Conservation (phyloP, 2,113 vertebrate genomes). For the Ochotona curzoniae region DNA sequence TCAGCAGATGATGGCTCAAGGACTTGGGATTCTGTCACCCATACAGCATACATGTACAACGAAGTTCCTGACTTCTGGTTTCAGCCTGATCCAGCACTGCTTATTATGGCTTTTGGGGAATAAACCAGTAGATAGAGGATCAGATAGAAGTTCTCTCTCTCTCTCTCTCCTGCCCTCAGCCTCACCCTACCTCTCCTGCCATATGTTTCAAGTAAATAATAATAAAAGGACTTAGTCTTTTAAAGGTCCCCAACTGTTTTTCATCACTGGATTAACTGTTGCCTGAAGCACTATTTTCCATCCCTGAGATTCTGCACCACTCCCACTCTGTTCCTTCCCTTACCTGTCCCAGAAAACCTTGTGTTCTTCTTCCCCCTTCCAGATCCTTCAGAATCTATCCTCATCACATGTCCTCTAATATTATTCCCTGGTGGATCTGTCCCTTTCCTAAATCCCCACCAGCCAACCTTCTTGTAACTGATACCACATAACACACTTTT, state of each 20-base stretch:
- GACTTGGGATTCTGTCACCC: too few relatives aligned
- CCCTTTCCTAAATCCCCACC: background rate
- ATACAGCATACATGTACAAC: too few relatives aligned
- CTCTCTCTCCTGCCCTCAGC: too few relatives aligned
- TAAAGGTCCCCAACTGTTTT: slow-evolving; percentile 27
- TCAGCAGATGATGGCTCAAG: too few relatives aligned
- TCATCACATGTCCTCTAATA: slow-evolving; percentile 44
- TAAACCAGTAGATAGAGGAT: too few relatives aligned
- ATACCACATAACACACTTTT: background rate
- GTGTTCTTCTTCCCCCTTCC: slow-evolving; percentile 34
- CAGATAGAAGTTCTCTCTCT: too few relatives aligned
- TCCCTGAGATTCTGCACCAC: background rate
- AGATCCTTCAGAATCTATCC: background rate
- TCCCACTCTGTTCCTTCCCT: background rate
- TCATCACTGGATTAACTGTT: background rate
- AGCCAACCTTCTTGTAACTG: background rate
- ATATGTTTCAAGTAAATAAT: too few relatives aligned
- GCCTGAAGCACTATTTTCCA: slow-evolving; percentile 37
- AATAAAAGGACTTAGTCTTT: background rate
- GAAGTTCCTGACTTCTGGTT: too few relatives aligned
- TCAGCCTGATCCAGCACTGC: too few relatives aligned
- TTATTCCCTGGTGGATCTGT: background rate
- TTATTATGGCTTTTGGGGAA: too few relatives aligned
- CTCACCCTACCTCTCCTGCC: too few relatives aligned
- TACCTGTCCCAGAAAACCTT: slow-evolving; percentile 39